Evolutionary conservation across 2,888 invertebrate species (phyloP), one percentile per base, ranked within the genome.

Genomic region (Sarcophaga variegata): DNA sequence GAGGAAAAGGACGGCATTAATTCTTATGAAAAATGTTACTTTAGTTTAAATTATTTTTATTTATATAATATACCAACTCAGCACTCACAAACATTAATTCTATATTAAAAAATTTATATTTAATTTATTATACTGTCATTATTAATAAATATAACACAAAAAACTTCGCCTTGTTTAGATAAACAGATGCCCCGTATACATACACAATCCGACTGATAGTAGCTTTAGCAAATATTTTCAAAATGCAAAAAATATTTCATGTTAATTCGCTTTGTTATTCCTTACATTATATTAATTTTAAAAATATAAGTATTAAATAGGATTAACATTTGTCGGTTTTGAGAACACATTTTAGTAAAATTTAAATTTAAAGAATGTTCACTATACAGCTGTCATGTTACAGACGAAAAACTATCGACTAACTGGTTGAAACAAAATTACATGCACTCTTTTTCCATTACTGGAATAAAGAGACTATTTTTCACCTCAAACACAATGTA

Each of bases 131-230:
- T 49, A 37, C 22, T 20, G 2, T 11, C 37, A 67, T 49, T 54
- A 59, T 66, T 17, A 20, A 67, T 63, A 64, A 25, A 37, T 37
- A 37, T 66, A 17, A 17, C 14, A 14, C 17, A 12, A 54, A 54
- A 54, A 54, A 66, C 11, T n/a, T 66, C 17, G 12, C 83, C 83
- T 81, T 83, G 76, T 62, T 37, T 59, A 69, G 69, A 45, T 69
- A 59, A 76, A 37, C 60, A 25, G 66, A 86, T 37, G 37, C 69
- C 63, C 62, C 27, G 77, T 83, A 83, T 86, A 86, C 86, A 86
- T 86, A 86, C 86, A 86, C 80, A 86, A 83, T 82, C 27, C 67
- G 81, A 67, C 67, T 77, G 79, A 54, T 54, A 25, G 47, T 54
- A 25, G 47, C n/a, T 72, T 74, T 72, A 67, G n/a, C 8, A 20